These are phyloP conservation scores for Clarias magur DNA, from an alignment of 2,113 vertebrate genomes.

Conservation along the genomic window DNA sequence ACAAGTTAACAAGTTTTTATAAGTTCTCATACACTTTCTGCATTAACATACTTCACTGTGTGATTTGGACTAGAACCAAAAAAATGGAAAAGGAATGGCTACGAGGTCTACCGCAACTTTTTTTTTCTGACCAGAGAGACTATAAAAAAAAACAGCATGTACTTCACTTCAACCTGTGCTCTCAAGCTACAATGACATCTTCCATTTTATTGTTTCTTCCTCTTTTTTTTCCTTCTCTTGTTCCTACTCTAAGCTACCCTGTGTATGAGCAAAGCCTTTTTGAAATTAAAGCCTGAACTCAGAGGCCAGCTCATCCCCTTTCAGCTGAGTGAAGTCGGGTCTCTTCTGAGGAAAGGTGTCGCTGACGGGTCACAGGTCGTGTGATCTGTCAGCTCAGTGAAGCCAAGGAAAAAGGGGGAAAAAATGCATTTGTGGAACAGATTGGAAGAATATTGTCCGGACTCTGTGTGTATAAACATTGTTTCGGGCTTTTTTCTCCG, in stretches of 20 bases:
- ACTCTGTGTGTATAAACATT: conserved; percentile 62
- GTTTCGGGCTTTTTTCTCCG: conserved; percentile 56
- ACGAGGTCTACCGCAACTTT: conserved; percentile 32
- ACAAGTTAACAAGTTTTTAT: no score
- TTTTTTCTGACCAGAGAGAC: conserved; percentile 47
- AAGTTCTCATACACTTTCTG: not conserved
- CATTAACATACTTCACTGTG: not conserved
- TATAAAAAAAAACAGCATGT: conserved; percentile 53
- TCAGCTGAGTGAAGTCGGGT: conserved; percentile 58
- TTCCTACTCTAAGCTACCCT: conserved; percentile 45
- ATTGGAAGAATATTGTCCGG: conserved; percentile 50
- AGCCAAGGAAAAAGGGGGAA: conserved; percentile 42
- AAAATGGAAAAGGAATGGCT: conserved; percentile 61
- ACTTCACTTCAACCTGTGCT: conserved; percentile 50
- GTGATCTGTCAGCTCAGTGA: conserved; percentile 50
- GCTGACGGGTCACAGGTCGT: conserved; percentile 60
- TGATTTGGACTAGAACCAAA: conserved; percentile 8
- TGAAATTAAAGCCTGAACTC: conserved; percentile 66
- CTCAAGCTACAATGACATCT: conserved; percentile 51
- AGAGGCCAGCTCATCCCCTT: conserved; percentile 47
- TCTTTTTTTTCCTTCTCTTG: conserved; percentile 23
- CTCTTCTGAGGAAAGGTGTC: conserved; percentile 46
- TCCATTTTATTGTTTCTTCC: conserved; percentile 34
- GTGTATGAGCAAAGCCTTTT: conserved; percentile 51
- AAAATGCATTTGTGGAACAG: conserved; percentile 51